These are phyloP conservation scores for Galaxias olidus DNA, from an alignment of 2,797 vertebrate genomes.

Conservation along the genomic window DNA sequence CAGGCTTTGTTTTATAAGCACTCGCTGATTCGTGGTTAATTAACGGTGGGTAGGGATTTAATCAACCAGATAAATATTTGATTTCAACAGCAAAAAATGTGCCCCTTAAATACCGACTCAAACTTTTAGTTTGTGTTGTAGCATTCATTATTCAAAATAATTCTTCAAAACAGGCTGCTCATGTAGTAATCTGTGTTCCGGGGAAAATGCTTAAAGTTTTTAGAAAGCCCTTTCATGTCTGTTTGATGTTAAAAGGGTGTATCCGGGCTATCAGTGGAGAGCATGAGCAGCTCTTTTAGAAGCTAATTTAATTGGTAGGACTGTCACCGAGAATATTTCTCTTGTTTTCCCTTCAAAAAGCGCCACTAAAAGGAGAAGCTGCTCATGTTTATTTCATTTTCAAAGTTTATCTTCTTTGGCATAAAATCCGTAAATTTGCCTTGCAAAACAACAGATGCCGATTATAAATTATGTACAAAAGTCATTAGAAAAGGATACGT, in stretches of 20 bases:
- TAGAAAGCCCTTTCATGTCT: conserved; percentile 53
- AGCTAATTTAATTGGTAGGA: conserved; percentile 57
- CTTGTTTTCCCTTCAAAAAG: conserved; percentile 42
- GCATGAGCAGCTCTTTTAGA: conserved; percentile 42
- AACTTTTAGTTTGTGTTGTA: conserved; percentile 6
- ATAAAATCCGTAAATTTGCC: conserved; percentile 53
- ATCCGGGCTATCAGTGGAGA: conserved; percentile 17
- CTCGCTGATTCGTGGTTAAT: too few species aligned
- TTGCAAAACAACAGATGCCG: conserved; percentile 68
- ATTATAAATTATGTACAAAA: conserved; percentile 70
- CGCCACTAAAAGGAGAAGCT: conserved; percentile 16
- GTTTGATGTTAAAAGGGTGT: conserved; percentile 38
- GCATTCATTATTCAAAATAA: conserved; percentile 57
- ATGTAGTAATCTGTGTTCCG: conserved; percentile 38
- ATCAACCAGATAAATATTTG: too few species aligned
- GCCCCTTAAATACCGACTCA: too few species aligned
- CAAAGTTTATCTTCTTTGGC: conserved; percentile 55
- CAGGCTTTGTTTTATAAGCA: too few species aligned
- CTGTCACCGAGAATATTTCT: conserved; percentile 52
- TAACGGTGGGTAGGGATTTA: too few species aligned
- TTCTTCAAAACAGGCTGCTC: conserved; percentile 43
- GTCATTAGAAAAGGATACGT: conserved; percentile 68
- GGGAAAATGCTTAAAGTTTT: conserved; percentile 58
- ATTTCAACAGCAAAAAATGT: too few species aligned
- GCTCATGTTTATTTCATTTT: conserved; percentile 51